A percentile compares a stretch with the other conserved stretches of the same genome.
Evolutionary conservation across 1,140 invertebrate species (phyloP).

Genomic region (Drosophila aff.): DNA sequence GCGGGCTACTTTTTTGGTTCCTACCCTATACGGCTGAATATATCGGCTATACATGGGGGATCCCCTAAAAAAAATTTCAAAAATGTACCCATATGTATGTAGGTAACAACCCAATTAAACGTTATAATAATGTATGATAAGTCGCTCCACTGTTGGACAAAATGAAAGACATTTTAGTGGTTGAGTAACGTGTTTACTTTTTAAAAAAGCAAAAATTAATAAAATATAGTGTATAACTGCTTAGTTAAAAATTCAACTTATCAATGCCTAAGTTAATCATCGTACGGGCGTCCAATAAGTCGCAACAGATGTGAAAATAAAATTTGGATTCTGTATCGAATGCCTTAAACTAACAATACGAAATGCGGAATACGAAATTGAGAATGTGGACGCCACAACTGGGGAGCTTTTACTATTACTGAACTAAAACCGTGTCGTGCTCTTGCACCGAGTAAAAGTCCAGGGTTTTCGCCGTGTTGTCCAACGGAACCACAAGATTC

Average conservation of each 20-base stretch:
- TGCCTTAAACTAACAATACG: conserved; percentile 56
- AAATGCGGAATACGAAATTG: conserved; percentile 43
- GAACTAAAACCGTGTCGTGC: conserved; percentile 91
- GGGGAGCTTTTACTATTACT: conserved; percentile 31
- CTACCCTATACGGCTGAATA: no score
- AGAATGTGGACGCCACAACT: conserved; percentile 1
- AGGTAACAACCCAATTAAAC: no score
- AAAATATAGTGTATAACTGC: conserved; percentile 35
- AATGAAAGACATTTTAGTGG: background rate
- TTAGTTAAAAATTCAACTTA: conserved; percentile 52
- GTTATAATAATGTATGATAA: background rate
- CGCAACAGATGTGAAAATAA: conserved; percentile 13
- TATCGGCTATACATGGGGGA: no score
- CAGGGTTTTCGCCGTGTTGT: conserved; percentile 92
- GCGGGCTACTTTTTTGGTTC: no score
- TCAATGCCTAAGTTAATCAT: conserved; percentile 44
- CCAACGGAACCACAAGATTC: conserved; percentile 89
- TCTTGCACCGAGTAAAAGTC: conserved; percentile 94
- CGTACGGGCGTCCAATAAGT: conserved; percentile 11
- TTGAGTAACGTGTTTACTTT: conserved; percentile 48
- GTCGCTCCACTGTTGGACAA: background rate
- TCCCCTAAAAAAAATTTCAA: no score
- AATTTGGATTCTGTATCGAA: conserved; percentile 21
- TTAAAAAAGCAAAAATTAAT: conserved; percentile 57
- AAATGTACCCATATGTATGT: no score